These are phyloP conservation scores for Apodemia duryi DNA, from an alignment of 2,888 invertebrate genomes.

Conservation along the genomic window DNA sequence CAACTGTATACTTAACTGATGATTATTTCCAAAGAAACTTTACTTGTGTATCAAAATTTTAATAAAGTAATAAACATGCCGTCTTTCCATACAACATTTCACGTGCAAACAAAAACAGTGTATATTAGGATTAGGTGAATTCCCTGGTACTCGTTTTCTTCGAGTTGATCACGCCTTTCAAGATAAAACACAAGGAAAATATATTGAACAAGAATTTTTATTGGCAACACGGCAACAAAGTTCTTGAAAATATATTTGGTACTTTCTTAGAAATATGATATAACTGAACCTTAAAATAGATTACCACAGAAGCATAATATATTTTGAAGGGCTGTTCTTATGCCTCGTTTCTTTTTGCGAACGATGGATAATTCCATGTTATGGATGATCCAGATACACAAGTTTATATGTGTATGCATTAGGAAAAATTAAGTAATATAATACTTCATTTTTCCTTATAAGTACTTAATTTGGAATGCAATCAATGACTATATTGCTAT, in stretches of 20 bases:
- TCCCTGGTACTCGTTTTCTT: not conserved
- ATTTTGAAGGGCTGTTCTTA: not conserved
- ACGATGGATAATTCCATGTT: not conserved
- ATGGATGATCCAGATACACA: not conserved
- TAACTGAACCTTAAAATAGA: not conserved
- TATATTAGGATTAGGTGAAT: not conserved
- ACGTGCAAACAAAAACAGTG: not conserved
- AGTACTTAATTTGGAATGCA: too few species aligned
- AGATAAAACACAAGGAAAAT: conserved; percentile 2
- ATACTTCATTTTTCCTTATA: too few species aligned
- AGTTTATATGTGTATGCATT: too few species aligned
- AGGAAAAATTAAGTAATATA: too few species aligned
- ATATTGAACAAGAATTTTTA: conserved; percentile 8
- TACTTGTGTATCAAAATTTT: too few species aligned
- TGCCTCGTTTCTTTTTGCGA: not conserved
- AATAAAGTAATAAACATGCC: not conserved
- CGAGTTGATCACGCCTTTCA: not conserved
- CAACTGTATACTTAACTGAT: too few species aligned
- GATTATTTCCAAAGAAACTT: too few species aligned
- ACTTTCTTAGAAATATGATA: not conserved
- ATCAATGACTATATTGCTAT: too few species aligned
- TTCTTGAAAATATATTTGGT: conserved; percentile 1
- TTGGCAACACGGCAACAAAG: conserved; percentile 6
- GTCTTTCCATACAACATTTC: not conserved
- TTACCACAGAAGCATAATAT: not conserved